Evolutionary conservation across 2,113 vertebrate genomes (phyloP).

Genomic region (Heptranchias perlo): DNA sequence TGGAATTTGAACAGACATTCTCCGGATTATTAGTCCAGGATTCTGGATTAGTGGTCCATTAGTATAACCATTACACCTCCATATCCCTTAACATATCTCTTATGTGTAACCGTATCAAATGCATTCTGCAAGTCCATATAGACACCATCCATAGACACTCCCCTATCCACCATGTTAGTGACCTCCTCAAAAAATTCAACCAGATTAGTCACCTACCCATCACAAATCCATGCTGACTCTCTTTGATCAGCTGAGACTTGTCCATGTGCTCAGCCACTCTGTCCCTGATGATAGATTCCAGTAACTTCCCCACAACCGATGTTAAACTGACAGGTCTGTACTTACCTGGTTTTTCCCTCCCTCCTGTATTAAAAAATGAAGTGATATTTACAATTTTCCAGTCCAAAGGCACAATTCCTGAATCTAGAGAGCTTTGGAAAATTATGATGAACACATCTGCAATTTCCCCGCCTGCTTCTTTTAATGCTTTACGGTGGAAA

Average conservation of each 20-base stretch:
- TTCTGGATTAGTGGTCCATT: too few relatives aligned
- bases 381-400: neutral
- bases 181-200: neutral
- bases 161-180: neutral
- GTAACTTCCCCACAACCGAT: neutral
- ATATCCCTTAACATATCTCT: too few relatives aligned
- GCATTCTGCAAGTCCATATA: too few relatives aligned
- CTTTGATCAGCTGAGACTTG: neutral
- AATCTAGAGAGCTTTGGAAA: neutral
- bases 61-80: too few relatives aligned
- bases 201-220: neutral
- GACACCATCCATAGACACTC: too few relatives aligned
- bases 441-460: neutral
- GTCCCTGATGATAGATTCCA: neutral
- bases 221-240: neutral
- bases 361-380: neutral
- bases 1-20: too few relatives aligned
- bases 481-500: neutral
- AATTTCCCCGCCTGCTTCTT: neutral
- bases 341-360: neutral
- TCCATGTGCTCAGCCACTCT: neutral
- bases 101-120: too few relatives aligned
- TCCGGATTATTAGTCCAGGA: too few relatives aligned
- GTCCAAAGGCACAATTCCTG: neutral
- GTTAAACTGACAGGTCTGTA: neutral